Evolutionary conservation across 2,888 invertebrate genomes (phyloP), one percentile per base, ranked within the genome.

Genomic region (Troglohyphantes excavatus): DNA sequence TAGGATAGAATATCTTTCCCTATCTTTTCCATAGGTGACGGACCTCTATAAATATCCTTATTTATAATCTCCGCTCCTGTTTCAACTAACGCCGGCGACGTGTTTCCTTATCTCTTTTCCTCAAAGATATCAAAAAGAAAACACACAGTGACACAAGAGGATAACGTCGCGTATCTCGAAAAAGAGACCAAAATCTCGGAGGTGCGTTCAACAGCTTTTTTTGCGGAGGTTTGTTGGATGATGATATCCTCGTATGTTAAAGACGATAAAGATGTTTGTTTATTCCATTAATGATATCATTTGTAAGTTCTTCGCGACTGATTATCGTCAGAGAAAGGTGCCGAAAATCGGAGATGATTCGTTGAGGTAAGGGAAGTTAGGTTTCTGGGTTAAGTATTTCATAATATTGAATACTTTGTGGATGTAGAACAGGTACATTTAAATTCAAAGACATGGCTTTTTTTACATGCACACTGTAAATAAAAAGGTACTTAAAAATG

Each of bases 101-200:
- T n/a, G 53, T 53, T 53, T 53, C 53, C 53, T 53, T 53, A 53
- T 53, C 53, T 13, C n/a, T 53, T 53, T 53, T 53, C 53, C 53
- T 53, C n/a, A 53, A 13, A 53, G 53, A 53, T 53, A 53, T 13
- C 53, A n/a, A n/a, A 53, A 53, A 33, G 9, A 33, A 9, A 33
- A 33, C 3, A 17, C 53, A 53, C 13, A n/a, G 17, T n/a, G 53
- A 53, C 53, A 53, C 53, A 53, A 53, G 53, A 53, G 53, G 53
- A 53, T n/a, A 53, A 53, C 5, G 53, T n/a, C 53, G 17, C 53
- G 13, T 53, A 5, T 39, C 53, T 53, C 53, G 17, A 53, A 53
- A 53, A n/a, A 53, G 53, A 2, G 17, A 1, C 13, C 9, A 53
- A n/a, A 53, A 53, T 17, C 53, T 53, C 13, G n/a, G 17, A 53